Conservation (phyloP, 2,888 invertebrate species). For the Mimumesa dahlbomi region DNA sequence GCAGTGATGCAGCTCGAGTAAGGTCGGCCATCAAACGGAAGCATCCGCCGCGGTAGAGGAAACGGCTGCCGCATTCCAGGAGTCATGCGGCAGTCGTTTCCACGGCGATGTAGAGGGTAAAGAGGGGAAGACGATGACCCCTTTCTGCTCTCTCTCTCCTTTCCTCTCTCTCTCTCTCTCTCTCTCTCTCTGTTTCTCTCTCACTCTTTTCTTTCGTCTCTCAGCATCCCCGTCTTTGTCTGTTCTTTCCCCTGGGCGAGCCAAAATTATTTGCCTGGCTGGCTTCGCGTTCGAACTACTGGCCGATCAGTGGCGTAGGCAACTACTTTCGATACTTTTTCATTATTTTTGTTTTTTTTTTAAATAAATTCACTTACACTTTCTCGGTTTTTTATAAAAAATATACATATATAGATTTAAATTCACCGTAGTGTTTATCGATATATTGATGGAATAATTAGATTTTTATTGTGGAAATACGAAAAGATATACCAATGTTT, state of each 20-base stretch:
- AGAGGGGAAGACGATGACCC: constrained; percentile 17
- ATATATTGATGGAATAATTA: too few relatives aligned
- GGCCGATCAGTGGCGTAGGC: constrained; percentile 3
- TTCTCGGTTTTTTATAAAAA: too few relatives aligned
- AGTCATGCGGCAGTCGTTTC: constrained; percentile 35
- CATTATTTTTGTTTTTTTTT: constrained; percentile 20
- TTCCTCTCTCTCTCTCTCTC: background rate
- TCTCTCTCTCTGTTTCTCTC: background rate
- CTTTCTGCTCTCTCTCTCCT: constrained; percentile 8
- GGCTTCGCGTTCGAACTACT: constrained; percentile 22
- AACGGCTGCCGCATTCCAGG: constrained; percentile 37
- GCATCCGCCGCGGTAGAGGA: constrained; percentile 6
- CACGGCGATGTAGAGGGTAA: constrained; percentile 34
- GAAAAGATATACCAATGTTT: too few relatives aligned
- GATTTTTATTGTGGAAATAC: too few relatives aligned
- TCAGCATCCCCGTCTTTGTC: background rate
- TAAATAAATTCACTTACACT: too few relatives aligned
- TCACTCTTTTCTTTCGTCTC: background rate
- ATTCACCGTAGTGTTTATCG: too few relatives aligned
- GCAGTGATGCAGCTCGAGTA: constrained; percentile 20
- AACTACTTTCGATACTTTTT: background rate
- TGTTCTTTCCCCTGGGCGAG: background rate
- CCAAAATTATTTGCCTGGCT: constrained; percentile 25
- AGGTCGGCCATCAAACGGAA: constrained; percentile 30
- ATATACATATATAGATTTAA: too few relatives aligned